phyloP scores from a whole-genome alignment of 2,113 vertebrate species.

The Cinclus mexicanus region DNA sequence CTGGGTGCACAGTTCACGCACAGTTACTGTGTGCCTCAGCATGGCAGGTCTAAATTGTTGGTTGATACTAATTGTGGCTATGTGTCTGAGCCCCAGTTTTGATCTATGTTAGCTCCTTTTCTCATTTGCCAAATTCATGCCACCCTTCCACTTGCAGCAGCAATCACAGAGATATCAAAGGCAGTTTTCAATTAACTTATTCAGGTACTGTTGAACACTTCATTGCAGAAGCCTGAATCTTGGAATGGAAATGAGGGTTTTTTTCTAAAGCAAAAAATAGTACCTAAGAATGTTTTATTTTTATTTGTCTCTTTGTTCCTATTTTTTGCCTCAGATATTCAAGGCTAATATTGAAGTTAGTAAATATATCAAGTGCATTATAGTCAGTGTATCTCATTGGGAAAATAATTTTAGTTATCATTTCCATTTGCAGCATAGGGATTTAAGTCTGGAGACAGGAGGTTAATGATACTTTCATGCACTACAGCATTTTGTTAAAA shows the following conservation, averaged over 20 bases:
- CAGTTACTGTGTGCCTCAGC: not conserved
- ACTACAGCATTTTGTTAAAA: not conserved
- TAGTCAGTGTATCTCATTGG: not conserved
- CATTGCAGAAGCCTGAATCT: not conserved
- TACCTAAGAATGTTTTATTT: not conserved
- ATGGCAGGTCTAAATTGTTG: not conserved
- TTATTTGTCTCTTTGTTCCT: not conserved
- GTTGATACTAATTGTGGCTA: not conserved
- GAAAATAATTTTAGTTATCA: not conserved
- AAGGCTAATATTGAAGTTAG: not conserved
- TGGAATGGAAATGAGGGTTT: not conserved
- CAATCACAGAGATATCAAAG: not conserved
- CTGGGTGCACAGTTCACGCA: not conserved
- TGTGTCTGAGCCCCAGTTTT: not conserved
- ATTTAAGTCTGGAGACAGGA: not conserved
- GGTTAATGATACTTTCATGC: not conserved
- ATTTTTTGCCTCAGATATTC: not conserved
- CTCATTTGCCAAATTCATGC: not conserved
- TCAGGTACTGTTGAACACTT: not conserved
- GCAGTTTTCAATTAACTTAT: not conserved
- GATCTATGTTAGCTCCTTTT: not conserved
- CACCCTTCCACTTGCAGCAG: not conserved
- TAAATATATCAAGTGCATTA: not conserved
- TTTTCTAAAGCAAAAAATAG: not conserved
- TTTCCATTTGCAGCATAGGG: not conserved